Conservation (phyloP, 2,888 invertebrate species). For the Hirtodrosophila cameraria region DNA sequence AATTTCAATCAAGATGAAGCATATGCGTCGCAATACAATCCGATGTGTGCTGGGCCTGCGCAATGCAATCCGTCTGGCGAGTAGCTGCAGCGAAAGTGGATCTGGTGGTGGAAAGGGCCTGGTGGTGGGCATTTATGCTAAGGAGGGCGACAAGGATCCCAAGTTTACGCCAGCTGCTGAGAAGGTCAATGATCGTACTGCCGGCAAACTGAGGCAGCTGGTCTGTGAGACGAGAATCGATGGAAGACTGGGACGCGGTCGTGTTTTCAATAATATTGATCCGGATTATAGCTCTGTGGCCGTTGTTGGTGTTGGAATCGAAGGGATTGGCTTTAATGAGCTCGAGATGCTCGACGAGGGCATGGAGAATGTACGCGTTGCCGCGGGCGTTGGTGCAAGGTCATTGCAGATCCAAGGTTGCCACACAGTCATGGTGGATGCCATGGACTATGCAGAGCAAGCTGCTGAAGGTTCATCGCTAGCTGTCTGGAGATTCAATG, state of each 20-base stretch:
- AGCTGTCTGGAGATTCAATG: constrained; percentile 86
- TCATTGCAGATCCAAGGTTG: constrained; percentile 84
- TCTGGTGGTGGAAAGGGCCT: constrained; percentile 60
- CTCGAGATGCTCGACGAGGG: constrained; percentile 89
- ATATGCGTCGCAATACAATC: constrained; percentile 11
- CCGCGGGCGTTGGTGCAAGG: constrained; percentile 86
- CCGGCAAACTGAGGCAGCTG: constrained; percentile 84
- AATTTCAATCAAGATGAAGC: constrained; percentile 39
- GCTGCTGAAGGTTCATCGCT: constrained; percentile 88
- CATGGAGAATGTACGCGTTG: constrained; percentile 88
- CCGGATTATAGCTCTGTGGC: constrained; percentile 86
- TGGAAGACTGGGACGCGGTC: constrained; percentile 79
- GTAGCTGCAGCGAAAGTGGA: too few species aligned
- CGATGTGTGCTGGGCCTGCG: constrained; percentile 8
- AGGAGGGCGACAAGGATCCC: constrained; percentile 83
- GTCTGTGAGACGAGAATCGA: constrained; percentile 83
- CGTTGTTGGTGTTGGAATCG: constrained; percentile 88
- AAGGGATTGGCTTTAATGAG: constrained; percentile 86
- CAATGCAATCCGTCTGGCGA: not conserved
- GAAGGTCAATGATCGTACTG: constrained; percentile 84
- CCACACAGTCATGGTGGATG: constrained; percentile 86
- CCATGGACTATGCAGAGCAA: constrained; percentile 87
- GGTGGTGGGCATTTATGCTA: constrained; percentile 85
- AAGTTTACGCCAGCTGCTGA: constrained; percentile 84
- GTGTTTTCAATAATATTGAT: constrained; percentile 86